Percentiles rank a stretch among this genome's conserved stretches.
Conservation (phyloP, 2,888 invertebrate genomes). For the Ectemnius continuus region DNA sequence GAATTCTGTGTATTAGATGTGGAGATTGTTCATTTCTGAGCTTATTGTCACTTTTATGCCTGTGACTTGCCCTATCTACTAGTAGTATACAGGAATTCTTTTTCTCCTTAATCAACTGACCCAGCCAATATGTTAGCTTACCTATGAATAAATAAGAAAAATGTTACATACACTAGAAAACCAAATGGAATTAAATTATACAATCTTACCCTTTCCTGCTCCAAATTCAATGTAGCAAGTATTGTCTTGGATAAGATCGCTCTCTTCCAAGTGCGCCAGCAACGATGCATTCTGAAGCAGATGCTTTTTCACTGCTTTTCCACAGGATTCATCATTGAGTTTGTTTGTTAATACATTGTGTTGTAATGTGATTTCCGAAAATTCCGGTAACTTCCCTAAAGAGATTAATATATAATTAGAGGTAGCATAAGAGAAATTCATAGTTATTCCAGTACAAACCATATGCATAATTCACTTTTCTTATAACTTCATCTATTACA, state of each 20-base stretch:
- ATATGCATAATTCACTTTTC: conserved; percentile 69
- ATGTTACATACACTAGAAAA: conserved; percentile 9
- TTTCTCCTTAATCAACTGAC: conserved; percentile 80
- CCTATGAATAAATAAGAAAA: conserved; percentile 77
- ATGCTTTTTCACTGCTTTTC: conserved; percentile 85
- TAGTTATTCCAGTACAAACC: conserved; percentile 53
- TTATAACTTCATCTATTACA: conserved; percentile 62
- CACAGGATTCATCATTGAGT: conserved; percentile 80
- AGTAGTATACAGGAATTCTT: conserved; percentile 82
- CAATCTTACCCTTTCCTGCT: conserved; percentile 88
- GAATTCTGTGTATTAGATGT: conserved; percentile 81
- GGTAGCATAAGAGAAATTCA: conserved; percentile 3
- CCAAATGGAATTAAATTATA: neutral
- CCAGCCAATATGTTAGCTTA: conserved; percentile 88
- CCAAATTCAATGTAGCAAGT: conserved; percentile 92
- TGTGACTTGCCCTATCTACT: conserved; percentile 88
- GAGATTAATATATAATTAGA: conserved; percentile 22
- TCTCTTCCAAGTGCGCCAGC: conserved; percentile 83
- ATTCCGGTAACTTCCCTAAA: conserved; percentile 69
- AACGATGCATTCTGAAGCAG: conserved; percentile 88
- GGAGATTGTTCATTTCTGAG: conserved; percentile 77
- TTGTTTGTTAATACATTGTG: conserved; percentile 79
- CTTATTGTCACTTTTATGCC: conserved; percentile 89
- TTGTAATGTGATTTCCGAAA: conserved; percentile 75
- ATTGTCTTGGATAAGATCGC: conserved; percentile 81